Percentiles rank a stretch among this genome's conserved stretches.
phyloP scores from a whole-genome alignment of 1,140 invertebrate species.

The Magallana angulata region DNA sequence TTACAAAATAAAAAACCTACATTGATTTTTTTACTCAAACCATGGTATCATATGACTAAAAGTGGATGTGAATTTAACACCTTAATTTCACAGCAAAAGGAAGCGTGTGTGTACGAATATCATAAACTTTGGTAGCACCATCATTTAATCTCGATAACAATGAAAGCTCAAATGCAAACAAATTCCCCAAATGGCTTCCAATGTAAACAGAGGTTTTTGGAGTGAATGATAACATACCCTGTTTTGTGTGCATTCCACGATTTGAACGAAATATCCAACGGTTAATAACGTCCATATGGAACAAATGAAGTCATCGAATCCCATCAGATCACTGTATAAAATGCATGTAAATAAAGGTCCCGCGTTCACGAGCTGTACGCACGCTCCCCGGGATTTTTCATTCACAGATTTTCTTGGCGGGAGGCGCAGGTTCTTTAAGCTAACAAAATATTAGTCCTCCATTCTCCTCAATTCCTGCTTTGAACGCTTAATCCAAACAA shows the following conservation, averaged over 20 bases:
- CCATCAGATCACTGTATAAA: slow-evolving; percentile 1
- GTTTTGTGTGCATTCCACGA: background rate
- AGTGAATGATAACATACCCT: background rate
- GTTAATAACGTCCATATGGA: slow-evolving; percentile 7
- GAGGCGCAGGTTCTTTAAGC: background rate
- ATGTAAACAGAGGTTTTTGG: background rate
- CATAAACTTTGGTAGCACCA: too few species aligned
- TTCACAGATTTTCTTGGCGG: background rate
- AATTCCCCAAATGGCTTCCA: too few species aligned
- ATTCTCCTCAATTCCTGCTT: background rate
- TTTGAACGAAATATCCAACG: slow-evolving; percentile 9
- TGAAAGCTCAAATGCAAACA: too few species aligned
- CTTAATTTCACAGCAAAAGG: too few species aligned
- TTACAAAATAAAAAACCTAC: too few species aligned
- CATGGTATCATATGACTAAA: background rate
- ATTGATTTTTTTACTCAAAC: background rate
- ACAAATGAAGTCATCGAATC: slow-evolving; percentile 9
- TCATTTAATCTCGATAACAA: too few species aligned
- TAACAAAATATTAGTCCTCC: slow-evolving; percentile 14
- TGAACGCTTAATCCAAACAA: background rate
- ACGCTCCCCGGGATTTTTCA: background rate
- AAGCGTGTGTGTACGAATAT: too few species aligned
- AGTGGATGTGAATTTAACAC: background rate
- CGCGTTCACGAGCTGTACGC: background rate
- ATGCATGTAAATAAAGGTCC: background rate